These are phyloP conservation scores for Microcebus murinus DNA, from an alignment of 2,113 vertebrate species.

Conservation along the genomic window DNA sequence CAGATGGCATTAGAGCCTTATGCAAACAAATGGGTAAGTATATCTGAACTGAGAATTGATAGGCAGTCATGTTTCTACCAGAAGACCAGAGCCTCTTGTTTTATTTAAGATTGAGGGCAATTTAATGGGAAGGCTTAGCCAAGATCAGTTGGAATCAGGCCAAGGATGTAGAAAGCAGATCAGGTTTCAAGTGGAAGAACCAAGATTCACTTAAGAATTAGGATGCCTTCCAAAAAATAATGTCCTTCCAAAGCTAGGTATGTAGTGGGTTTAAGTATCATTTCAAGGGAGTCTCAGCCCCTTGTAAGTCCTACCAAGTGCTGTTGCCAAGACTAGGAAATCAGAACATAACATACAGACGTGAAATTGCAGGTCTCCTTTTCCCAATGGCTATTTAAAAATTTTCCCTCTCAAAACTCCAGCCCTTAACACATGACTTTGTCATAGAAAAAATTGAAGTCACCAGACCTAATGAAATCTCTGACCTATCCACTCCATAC, in stretches of 20 bases:
- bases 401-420: neutral
- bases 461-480: neutral
- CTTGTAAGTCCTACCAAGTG: neutral
- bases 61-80: neutral
- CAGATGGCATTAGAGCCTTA: slow-evolving; percentile 54
- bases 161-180: neutral
- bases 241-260: neutral
- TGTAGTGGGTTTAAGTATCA: neutral
- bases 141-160: neutral
- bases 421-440: neutral
- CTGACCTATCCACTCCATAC: neutral
- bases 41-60: slow-evolving; percentile 27
- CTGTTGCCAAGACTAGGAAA: neutral
- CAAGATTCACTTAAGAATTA: neutral
- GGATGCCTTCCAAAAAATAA: neutral
- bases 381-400: neutral
- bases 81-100: neutral
- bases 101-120: neutral
- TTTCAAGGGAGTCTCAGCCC: neutral
- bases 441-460: neutral
- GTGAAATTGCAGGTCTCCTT: neutral
- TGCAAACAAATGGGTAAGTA: neutral
- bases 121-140: neutral
- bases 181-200: neutral
- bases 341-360: neutral